Evolutionary conservation across 2,888 invertebrate species (phyloP).

Genomic region (Onthophagus sagittarius): DNA sequence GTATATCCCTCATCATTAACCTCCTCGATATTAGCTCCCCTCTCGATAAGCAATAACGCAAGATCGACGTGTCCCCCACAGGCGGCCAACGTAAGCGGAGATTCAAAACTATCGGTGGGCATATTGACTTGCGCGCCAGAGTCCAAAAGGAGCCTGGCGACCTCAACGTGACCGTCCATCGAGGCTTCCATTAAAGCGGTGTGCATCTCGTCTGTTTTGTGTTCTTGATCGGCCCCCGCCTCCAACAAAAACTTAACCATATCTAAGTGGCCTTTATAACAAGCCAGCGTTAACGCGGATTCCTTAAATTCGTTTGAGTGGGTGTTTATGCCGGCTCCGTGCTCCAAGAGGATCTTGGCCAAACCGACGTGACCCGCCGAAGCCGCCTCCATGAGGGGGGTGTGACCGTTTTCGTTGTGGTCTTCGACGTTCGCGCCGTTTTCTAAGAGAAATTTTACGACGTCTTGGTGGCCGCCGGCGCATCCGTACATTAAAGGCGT

Average conservation of each 20-base stretch:
- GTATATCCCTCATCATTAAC: conserved; percentile 99
- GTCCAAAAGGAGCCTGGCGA: conserved; percentile 87
- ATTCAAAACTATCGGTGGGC: conserved; percentile 99
- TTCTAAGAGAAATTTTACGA: conserved; percentile 83
- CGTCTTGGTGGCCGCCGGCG: conserved; percentile 90
- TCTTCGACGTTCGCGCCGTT: conserved; percentile 94
- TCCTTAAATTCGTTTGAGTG: conserved; percentile 99
- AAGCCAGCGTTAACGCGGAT: conserved; percentile 49
- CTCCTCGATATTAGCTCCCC: conserved; percentile 98
- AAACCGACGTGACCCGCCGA: conserved; percentile 92
- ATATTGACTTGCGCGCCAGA: conserved; percentile 99
- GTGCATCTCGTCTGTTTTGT: conserved; percentile 99
- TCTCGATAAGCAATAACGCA: conserved; percentile 90
- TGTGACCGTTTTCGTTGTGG: conserved; percentile 99
- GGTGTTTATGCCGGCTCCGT: conserved; percentile 97
- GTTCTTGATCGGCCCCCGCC: conserved; percentile 95
- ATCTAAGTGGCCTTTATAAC: conserved; percentile 93
- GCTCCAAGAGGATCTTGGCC: conserved; percentile 84
- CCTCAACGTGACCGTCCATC: conserved; percentile 99
- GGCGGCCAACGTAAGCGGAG: conserved; percentile 95
- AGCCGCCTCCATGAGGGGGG: conserved; percentile 98
- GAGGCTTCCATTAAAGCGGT: conserved; percentile 99
- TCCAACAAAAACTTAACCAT: conserved; percentile 95
- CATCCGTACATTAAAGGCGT: conserved; percentile 97
- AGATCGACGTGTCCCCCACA: conserved; percentile 98